Evolutionary conservation across 2,888 invertebrate species (phyloP).

Genomic region (Peribatodes rhomboidaria): DNA sequence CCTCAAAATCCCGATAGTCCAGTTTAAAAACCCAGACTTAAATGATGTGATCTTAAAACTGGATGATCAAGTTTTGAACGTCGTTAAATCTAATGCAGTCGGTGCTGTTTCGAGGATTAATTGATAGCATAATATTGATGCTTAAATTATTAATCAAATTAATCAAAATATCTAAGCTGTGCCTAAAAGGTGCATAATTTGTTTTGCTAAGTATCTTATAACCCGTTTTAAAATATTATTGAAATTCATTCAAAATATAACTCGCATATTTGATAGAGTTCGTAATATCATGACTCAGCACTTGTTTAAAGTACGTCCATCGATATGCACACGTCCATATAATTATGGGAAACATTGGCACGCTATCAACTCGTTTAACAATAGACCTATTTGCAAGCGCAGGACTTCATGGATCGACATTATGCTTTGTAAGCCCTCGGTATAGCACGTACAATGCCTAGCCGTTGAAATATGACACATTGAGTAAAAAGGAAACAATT

Average conservation of each 20-base stretch:
- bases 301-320: slow-evolving; percentile 4
- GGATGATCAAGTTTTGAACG: slow-evolving; percentile 56
- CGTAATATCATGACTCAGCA: slow-evolving; percentile 22
- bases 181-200: slow-evolving; percentile 4
- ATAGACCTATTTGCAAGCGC: slow-evolving; percentile 21
- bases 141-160: slow-evolving; percentile 12
- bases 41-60: slow-evolving; percentile 42
- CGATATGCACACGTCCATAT: slow-evolving; percentile 29
- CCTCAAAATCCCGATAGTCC: slow-evolving; percentile 53
- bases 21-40: slow-evolving; percentile 35
- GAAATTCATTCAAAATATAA: not conserved
- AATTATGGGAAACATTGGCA: slow-evolving; percentile 23
- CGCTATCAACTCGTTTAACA: slow-evolving; percentile 29
- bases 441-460: slow-evolving; percentile 16
- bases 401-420: slow-evolving; percentile 9
- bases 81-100: slow-evolving; percentile 46
- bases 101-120: slow-evolving; percentile 46
- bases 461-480: slow-evolving; percentile 26
- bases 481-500: not conserved
- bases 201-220: not conserved
- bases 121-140: slow-evolving; percentile 43
- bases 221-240: not conserved
- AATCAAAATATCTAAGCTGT: slow-evolving; percentile 6
- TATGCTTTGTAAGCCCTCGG: slow-evolving; percentile 14
- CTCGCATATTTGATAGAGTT: not conserved